phyloP scores from a whole-genome alignment of 2,888 invertebrate species.

The Caenorhabditis doughertyi region DNA sequence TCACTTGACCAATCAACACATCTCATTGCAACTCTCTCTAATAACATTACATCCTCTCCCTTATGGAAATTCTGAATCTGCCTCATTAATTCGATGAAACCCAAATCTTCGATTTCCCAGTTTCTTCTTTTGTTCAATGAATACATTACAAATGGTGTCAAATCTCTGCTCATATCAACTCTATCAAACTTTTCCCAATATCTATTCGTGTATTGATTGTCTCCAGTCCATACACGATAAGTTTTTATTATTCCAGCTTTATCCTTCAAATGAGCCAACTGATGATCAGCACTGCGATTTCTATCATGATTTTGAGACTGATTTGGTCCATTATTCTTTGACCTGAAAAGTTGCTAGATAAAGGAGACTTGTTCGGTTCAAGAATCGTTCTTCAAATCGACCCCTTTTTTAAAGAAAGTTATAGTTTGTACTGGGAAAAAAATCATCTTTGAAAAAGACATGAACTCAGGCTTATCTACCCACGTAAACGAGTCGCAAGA shows the following conservation, averaged over 20 bases:
- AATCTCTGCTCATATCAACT: conserved; percentile 51
- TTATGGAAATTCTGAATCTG: conserved; percentile 40
- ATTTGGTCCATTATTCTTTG: conserved; percentile 35
- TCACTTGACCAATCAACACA: conserved; percentile 18
- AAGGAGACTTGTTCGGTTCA: neutral
- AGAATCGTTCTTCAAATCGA: too few species aligned
- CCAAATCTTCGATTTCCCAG: conserved; percentile 35
- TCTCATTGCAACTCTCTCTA: conserved; percentile 39
- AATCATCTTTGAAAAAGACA: too few species aligned
- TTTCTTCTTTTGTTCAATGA: conserved; percentile 51
- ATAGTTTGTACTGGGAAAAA: too few species aligned
- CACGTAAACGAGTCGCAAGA: neutral
- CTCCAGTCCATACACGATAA: conserved; percentile 33
- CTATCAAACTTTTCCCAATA: conserved; percentile 48
- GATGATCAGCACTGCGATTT: conserved; percentile 29
- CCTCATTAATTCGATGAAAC: conserved; percentile 9
- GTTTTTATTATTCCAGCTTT: conserved; percentile 35
- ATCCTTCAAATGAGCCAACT: conserved; percentile 33
- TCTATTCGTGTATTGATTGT: conserved; percentile 7
- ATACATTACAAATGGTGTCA: conserved; percentile 43
- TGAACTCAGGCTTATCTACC: too few species aligned
- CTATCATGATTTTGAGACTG: conserved; percentile 37
- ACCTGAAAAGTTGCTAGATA: conserved; percentile 8
- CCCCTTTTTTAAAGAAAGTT: too few species aligned
- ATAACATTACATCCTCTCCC: conserved; percentile 33